Evolutionary conservation across 2,113 vertebrate genomes (phyloP).

Genomic region (Ailurus styani): DNA sequence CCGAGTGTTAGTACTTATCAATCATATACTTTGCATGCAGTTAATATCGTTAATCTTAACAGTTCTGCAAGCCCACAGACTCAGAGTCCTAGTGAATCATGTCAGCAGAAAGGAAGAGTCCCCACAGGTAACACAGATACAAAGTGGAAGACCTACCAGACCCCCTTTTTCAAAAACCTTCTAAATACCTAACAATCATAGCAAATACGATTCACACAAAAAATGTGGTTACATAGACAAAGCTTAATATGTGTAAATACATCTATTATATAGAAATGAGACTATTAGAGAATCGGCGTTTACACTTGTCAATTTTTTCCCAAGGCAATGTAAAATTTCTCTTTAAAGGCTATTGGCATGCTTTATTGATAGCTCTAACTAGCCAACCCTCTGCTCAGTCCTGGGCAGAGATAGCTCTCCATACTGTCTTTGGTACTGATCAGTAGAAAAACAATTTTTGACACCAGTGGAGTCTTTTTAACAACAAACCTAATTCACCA

Average conservation of each 20-base stretch:
- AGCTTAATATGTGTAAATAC: neutral
- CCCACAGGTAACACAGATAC: conserved; percentile 49
- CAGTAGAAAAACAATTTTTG: neutral
- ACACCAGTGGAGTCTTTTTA: neutral
- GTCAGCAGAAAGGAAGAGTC: conserved; percentile 59
- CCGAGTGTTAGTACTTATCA: conserved; percentile 86
- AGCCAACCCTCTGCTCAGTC: neutral
- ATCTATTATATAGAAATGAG: conserved; percentile 3
- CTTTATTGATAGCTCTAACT: neutral
- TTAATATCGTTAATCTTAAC: conserved; percentile 76
- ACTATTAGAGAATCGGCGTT: neutral
- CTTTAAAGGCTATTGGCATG: neutral
- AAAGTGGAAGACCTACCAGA: neutral
- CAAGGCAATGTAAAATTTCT: neutral
- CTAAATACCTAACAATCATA: neutral
- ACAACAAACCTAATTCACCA: neutral
- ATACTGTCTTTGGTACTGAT: neutral
- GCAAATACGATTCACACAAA: neutral
- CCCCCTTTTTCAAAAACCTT: neutral
- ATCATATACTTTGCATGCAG: conserved; percentile 80
- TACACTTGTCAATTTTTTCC: neutral
- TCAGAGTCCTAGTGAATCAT: neutral
- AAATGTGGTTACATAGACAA: neutral
- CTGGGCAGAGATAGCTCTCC: neutral
- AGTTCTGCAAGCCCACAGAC: conserved; percentile 48